Percentiles rank a stretch among this genome's conserved stretches.
phyloP scores from a whole-genome alignment of 2,888 invertebrate genomes.

The Cosmorhoe ocellata region DNA sequence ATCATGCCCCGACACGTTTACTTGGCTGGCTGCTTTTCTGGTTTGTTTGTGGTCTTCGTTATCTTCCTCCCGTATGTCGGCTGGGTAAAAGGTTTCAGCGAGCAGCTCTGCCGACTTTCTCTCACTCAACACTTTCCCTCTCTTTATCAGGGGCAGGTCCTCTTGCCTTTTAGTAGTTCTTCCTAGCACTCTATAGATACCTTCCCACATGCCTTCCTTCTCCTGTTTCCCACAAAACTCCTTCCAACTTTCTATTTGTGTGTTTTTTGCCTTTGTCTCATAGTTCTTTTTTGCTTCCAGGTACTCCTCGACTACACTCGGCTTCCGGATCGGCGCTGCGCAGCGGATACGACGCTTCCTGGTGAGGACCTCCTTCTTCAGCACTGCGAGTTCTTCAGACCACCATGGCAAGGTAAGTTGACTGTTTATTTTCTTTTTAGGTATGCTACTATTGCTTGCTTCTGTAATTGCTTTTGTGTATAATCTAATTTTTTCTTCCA shows the following conservation, averaged over 20 bases:
- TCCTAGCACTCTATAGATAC: background rate
- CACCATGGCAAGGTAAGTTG: no score
- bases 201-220: background rate
- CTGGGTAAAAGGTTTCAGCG: background rate
- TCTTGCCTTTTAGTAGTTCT: no score
- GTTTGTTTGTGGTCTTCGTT: background rate
- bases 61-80: background rate
- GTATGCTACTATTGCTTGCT: background rate
- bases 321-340: no score
- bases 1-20: no score
- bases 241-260: background rate
- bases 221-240: background rate
- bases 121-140: background rate
- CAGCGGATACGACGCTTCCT: no score
- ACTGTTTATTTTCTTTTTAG: background rate
- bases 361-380: no score
- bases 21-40: no score
- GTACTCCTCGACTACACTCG: no score
- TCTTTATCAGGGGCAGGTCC: background rate
- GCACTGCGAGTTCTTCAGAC: no score
- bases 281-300: no score
- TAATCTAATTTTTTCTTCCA: no score
- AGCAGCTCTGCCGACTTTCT: background rate
- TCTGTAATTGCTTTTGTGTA: background rate
- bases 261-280: no score